phyloP scores from a whole-genome alignment of 2,797 vertebrate genomes.

The Platyrinchus mystaceus region DNA sequence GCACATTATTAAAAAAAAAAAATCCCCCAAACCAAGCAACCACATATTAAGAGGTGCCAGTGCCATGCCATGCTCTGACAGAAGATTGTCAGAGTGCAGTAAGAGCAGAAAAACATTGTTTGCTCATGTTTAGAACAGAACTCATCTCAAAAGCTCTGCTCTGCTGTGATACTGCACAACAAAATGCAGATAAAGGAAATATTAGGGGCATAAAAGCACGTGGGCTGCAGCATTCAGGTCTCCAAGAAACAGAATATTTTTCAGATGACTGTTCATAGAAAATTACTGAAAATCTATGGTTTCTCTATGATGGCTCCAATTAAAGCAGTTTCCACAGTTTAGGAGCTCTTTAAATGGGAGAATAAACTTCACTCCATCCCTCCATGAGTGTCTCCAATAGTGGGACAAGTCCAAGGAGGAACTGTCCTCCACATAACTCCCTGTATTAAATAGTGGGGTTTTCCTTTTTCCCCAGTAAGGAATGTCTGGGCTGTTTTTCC shows the following conservation, averaged over 20 bases:
- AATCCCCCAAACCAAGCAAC: neutral
- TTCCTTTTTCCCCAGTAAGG: neutral
- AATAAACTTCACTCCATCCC: neutral
- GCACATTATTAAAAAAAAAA: neutral
- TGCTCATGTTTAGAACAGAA: neutral
- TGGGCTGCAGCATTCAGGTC: neutral
- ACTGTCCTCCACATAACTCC: neutral
- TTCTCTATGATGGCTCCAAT: neutral
- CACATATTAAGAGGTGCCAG: neutral
- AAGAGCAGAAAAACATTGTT: neutral
- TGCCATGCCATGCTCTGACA: rapidly evolving
- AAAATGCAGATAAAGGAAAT: neutral
- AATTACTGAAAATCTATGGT: neutral
- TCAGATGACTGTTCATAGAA: neutral
- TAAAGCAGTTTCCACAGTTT: neutral
- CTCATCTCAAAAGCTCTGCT: neutral
- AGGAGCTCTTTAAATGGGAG: neutral
- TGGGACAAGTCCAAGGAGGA: neutral
- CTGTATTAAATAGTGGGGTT: neutral
- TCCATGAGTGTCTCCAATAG: neutral
- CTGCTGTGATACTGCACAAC: neutral
- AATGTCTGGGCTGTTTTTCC: rapidly evolving
- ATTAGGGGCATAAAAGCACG: neutral
- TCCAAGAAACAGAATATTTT: neutral
- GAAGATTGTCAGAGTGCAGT: neutral